Base-by-base conservation (phyloP, 1,140 invertebrate genomes). In the Drosophila melanica region DNA sequence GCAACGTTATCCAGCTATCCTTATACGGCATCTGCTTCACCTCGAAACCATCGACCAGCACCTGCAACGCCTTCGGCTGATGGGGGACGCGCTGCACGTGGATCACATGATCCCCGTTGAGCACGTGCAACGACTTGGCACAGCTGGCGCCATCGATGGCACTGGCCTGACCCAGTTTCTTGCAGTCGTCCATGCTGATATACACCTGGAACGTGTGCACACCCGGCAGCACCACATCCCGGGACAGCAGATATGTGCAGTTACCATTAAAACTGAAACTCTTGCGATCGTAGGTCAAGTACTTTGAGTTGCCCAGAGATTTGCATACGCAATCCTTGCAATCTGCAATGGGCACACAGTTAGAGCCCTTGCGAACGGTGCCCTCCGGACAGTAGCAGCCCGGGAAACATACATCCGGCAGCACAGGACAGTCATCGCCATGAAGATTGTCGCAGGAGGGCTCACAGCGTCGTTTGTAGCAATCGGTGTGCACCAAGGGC, bases 361-460 rank as follows among this genome's bases (percentile, higher is more conserved):
- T 90, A 7, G 96, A 93, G 7, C 94, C 95, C 77, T 95, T 94
- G 1, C 95, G 93, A 0, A 97, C 95, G 18, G 94, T 93, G 47
- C 96, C 96, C 45, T 95, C 94, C 1, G 96, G 96, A 84, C 96
- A 97, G 91, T 96, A 97, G 91, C 96, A 97, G 37, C 96, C 97
- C 1, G 96, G 93, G 89, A 96, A 96, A 89, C 96, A 97, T 11
- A 94, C 93, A 10, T 94, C 94, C 0, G 94, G 92, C 42, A 94
- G 92, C 20, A 92, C 73, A 0, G 95, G 94, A 79, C 96, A 97
- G 55, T 94, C 92, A 7, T 93, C 91, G 35, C 94, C 92, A 39
- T 93, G 92, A 35, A 96, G 74, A 60, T 94, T 94, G 50, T 94
- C 93, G 79, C 97, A 97, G 0, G 94, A 94, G 3, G 94, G 94